A percentile compares a stretch with the other conserved stretches of the same genome.
These are phyloP conservation scores for Margarornis squamiger DNA, from an alignment of 2,797 vertebrate genomes.

Conservation along the genomic window DNA sequence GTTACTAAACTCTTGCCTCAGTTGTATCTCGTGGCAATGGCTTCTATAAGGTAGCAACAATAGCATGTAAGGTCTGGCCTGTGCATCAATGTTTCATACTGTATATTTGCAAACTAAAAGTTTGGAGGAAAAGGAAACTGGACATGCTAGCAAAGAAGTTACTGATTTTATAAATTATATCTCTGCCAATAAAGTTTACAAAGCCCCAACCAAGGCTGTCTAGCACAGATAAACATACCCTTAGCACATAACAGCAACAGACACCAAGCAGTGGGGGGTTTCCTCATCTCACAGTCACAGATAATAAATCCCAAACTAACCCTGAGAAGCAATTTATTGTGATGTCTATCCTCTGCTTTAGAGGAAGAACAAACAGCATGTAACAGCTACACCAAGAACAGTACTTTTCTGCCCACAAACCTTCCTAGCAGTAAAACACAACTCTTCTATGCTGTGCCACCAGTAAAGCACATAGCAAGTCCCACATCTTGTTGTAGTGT, in stretches of 20 bases:
- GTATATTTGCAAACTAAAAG: neutral
- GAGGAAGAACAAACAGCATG: neutral
- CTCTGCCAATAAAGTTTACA: neutral
- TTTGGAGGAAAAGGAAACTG: neutral
- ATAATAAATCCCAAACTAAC: neutral
- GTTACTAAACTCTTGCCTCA: neutral
- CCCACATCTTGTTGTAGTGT: neutral
- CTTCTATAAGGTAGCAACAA: neutral
- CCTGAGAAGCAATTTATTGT: neutral
- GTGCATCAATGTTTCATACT: neutral
- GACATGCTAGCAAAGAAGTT: neutral
- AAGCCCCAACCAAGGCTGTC: neutral
- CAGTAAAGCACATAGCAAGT: neutral
- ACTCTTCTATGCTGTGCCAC: neutral
- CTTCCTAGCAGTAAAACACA: neutral
- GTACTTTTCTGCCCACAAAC: neutral
- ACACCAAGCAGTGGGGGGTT: neutral
- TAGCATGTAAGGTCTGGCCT: fast-evolving
- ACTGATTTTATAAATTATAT: neutral
- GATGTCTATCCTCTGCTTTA: neutral
- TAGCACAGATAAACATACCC: neutral
- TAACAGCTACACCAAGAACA: neutral
- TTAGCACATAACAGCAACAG: neutral
- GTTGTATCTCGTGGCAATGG: neutral
- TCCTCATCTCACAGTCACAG: neutral